Evolutionary conservation across 53 echinoderm and acorn worm species (phyloP).

Genomic region (Echinometra lucunter): DNA sequence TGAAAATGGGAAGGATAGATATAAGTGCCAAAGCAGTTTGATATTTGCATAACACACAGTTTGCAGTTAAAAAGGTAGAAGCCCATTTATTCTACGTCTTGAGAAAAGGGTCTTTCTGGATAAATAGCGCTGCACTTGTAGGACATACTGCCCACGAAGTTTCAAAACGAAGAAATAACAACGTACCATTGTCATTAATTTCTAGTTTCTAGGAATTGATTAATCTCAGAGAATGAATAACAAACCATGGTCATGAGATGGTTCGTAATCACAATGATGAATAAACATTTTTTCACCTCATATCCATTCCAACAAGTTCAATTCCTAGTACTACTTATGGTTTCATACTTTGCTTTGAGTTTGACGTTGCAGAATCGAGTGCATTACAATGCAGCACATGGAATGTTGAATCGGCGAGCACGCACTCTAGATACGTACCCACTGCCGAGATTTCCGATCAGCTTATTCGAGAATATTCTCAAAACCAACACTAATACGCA

Average conservation of each 20-base stretch:
- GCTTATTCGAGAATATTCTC: too few species aligned
- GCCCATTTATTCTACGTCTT: too few species aligned
- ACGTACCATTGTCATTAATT: neutral
- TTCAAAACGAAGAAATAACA: neutral
- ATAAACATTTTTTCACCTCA: neutral
- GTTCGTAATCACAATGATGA: neutral
- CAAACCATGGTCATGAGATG: neutral
- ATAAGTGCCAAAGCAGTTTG: too few species aligned
- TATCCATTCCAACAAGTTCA: neutral
- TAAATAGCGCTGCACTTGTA: neutral
- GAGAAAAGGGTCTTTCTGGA: too few species aligned
- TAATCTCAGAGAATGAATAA: neutral
- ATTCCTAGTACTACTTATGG: neutral
- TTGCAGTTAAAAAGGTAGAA: too few species aligned
- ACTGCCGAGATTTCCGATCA: neutral
- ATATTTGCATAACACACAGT: too few species aligned
- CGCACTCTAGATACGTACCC: neutral
- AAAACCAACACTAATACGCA: neutral
- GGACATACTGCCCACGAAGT: neutral
- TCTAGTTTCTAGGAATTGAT: neutral
- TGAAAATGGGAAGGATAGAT: too few species aligned
- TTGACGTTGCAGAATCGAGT: neutral
- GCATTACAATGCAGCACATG: neutral
- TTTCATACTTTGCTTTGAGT: neutral
- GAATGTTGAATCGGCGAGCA: neutral